These are phyloP conservation scores for Chaetodon trifascialis DNA, from an alignment of 2,113 vertebrate species.

Conservation along the genomic window DNA sequence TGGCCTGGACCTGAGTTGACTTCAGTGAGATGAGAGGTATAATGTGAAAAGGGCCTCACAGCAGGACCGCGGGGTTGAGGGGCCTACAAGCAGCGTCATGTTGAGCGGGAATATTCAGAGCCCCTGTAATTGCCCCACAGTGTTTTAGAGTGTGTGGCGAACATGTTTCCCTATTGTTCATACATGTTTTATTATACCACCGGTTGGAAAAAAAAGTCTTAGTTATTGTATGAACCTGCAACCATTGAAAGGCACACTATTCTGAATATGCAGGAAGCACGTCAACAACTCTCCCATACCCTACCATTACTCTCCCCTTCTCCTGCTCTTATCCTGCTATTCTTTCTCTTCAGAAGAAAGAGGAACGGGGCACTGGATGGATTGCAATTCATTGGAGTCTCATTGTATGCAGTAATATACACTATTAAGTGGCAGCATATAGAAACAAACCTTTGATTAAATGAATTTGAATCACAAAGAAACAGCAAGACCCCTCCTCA, in stretches of 20 bases:
- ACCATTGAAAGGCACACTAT: slow-evolving; percentile 68
- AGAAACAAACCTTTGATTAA: slow-evolving; percentile 90
- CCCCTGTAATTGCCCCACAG: slow-evolving; percentile 61
- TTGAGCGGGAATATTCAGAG: slow-evolving; percentile 55
- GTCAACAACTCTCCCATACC: slow-evolving; percentile 80
- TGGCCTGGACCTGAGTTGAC: slow-evolving; percentile 61
- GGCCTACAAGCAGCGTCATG: slow-evolving; percentile 55
- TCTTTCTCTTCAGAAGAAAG: slow-evolving; percentile 75
- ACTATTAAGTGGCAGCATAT: slow-evolving; percentile 86
- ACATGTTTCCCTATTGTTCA: slow-evolving; percentile 73
- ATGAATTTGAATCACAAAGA: slow-evolving; percentile 89
- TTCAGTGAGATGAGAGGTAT: slow-evolving; percentile 65
- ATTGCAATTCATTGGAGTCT: slow-evolving; percentile 79
- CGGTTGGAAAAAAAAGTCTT: slow-evolving; percentile 28
- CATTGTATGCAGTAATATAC: slow-evolving; percentile 86
- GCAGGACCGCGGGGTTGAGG: slow-evolving; percentile 37
- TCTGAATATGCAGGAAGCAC: slow-evolving; percentile 76
- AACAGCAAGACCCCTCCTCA: slow-evolving; percentile 83
- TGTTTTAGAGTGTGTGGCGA: slow-evolving; percentile 59
- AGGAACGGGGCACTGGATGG: slow-evolving; percentile 71
- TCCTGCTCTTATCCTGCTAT: slow-evolving; percentile 80
- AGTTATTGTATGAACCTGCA: slow-evolving; percentile 72
- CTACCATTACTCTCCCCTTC: slow-evolving; percentile 82
- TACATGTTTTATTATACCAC: slow-evolving; percentile 56
- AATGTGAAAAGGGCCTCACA: slow-evolving; percentile 46